Evolutionary conservation across 2,113 vertebrate genomes (phyloP).

Genomic region (Jacana jacana): DNA sequence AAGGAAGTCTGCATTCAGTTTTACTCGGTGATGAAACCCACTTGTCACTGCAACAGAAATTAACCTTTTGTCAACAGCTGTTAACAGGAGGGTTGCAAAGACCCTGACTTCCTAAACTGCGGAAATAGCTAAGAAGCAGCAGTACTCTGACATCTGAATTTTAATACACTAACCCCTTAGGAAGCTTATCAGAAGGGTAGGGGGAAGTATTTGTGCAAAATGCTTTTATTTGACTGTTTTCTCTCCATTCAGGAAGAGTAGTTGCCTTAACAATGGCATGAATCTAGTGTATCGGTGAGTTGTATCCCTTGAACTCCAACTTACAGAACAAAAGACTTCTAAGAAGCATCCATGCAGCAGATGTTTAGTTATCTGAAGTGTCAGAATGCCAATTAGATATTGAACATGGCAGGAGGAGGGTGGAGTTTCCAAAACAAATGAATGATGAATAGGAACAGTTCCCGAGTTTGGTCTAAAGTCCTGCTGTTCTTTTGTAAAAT

Average conservation of each 20-base stretch:
- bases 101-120: not conserved
- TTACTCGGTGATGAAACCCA: not conserved
- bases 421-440: conserved; percentile 81
- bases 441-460: conserved; percentile 86
- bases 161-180: conserved; percentile 36
- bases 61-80: conserved; percentile 33
- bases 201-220: conserved; percentile 52
- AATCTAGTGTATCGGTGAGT: conserved; percentile 58
- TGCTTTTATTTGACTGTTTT: conserved; percentile 46
- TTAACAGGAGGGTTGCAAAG: not conserved
- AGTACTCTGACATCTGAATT: conserved; percentile 46
- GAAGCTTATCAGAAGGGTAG: conserved; percentile 7
- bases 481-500: conserved; percentile 95
- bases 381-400: conserved; percentile 91
- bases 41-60: conserved; percentile 17
- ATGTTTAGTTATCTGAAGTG: conserved; percentile 90
- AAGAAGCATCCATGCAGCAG: conserved; percentile 85
- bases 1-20: not conserved
- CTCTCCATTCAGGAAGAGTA: conserved; percentile 29
- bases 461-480: conserved; percentile 82
- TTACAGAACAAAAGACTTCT: conserved; percentile 76
- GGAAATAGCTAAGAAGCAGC: conserved; percentile 11
- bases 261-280: conserved; percentile 64
- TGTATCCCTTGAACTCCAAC: conserved; percentile 75
- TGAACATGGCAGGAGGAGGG: conserved; percentile 83